Evolutionary conservation across 2,113 vertebrate genomes (phyloP).

Genomic region (Sialia sialis): DNA sequence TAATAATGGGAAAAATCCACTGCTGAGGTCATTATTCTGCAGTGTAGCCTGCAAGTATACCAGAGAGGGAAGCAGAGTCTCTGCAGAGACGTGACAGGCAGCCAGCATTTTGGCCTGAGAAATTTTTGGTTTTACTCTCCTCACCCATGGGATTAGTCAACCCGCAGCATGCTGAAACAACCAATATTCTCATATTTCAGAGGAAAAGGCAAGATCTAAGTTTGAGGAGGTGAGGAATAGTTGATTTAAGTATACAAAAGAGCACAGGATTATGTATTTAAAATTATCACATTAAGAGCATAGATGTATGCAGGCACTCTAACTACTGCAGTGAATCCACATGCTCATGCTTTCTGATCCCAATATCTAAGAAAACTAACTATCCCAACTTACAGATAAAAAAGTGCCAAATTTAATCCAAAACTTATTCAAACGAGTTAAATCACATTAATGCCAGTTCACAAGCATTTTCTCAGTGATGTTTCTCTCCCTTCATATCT

Average conservation of each 20-base stretch:
- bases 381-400: not conserved
- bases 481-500: constrained; percentile 7
- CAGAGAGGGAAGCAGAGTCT: not conserved
- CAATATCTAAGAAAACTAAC: not conserved
- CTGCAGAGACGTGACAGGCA: not conserved
- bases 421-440: not conserved
- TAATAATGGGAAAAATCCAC: not conserved
- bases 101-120: not conserved
- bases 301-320: not conserved
- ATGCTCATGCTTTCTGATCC: not conserved
- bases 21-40: not conserved
- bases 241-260: not conserved
- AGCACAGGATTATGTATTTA: not conserved
- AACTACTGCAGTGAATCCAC: not conserved
- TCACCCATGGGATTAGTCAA: not conserved
- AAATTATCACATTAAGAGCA: not conserved
- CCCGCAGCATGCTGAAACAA: not conserved
- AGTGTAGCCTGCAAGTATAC: not conserved
- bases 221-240: not conserved
- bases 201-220: not conserved
- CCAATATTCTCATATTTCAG: not conserved
- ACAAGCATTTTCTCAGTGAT: constrained; percentile 7
- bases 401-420: not conserved
- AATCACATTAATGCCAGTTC: constrained; percentile 2
- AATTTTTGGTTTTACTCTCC: not conserved